Percentiles rank a stretch among this genome's conserved stretches.
Conservation (phyloP, 2,113 vertebrate genomes). For the Planiliza haematocheilus region DNA sequence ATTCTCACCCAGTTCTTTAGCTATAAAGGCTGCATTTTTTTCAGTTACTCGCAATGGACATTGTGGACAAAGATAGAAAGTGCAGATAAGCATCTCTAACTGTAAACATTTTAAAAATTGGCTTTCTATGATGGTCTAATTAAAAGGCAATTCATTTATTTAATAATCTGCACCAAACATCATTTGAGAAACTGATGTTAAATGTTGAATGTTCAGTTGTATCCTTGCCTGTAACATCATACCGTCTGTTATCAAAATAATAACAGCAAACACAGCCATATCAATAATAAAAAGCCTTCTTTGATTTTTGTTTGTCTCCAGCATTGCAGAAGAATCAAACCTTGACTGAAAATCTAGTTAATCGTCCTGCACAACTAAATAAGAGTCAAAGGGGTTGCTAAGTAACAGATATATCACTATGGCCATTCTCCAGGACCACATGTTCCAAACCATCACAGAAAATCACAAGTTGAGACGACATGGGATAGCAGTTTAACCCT, state of each 20-base stretch:
- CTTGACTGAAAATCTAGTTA: conserved; percentile 67
- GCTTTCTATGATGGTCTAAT: too few species aligned
- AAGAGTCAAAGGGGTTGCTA: conserved; percentile 71
- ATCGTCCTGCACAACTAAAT: conserved; percentile 69
- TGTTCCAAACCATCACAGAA: conserved; percentile 63
- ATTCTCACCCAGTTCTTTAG: too few species aligned
- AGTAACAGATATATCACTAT: conserved; percentile 74
- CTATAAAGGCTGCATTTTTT: too few species aligned
- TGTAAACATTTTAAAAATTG: too few species aligned
- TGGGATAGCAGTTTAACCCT: background rate
- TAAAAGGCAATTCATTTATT: too few species aligned
- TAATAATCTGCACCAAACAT: background rate
- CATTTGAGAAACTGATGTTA: conserved; percentile 9
- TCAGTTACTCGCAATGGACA: too few species aligned
- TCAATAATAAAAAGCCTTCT: conserved; percentile 37
- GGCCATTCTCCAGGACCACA: conserved; percentile 66
- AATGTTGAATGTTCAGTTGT: too few species aligned
- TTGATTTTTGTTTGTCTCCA: conserved; percentile 50
- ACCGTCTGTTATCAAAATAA: conserved; percentile 3
- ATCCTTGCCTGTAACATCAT: background rate
- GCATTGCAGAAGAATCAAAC: conserved; percentile 59
- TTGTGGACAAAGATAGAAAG: too few species aligned
- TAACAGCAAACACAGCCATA: conserved; percentile 10
- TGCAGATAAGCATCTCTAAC: too few species aligned
- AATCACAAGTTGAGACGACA: conserved; percentile 62